Evolutionary conservation across 2,888 invertebrate species (phyloP), one percentile per base, ranked within the genome.

Genomic region (Brachypalpus laphriformis): DNA sequence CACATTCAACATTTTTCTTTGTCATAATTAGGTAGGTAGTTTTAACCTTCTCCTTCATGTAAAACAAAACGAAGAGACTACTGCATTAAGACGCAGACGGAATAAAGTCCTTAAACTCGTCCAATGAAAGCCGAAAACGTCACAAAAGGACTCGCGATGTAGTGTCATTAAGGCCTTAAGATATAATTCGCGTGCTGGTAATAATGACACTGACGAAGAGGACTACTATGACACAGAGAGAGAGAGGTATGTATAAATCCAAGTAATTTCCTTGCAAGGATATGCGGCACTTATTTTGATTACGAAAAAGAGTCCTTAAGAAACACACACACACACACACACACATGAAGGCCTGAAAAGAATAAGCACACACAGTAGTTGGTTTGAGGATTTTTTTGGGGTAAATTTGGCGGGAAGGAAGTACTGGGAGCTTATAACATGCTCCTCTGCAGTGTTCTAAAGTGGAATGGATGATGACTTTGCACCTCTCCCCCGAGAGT

Each of bases 241-340:
- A 34, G 34, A 34, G 34, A 34, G 34, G 34, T 34, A 34, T 40
- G 75, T 25, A 59, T 54, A 68, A 75, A 61, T 68, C 75, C 47
- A 54, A 68, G 75, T 49, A 56, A 51, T 59, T 54, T 49, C 6
- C 34, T 42, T n/a, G 56, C 68, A 68, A 75, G 63, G 31, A 80
- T 81, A 68, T 81, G 63, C 61, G 63, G 63, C 82, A 82, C 82
- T 82, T 76, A 70, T 63, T 76, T 76, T 76, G 80, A 80, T 65
- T 65, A 63, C 45, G 34, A 57, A 75, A 57, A 75, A 59, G 54
- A 63, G 51, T 47, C 72, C 74, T 71, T 68, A 45, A 54, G 42
- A 57, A 57, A 18, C 25, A 65, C 20, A 72, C 42, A 70, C n/a
- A 68, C 16, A 49, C 28, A 9, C 5, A 47, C 16, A 20, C 7